These are phyloP conservation scores for Cyaniris semiargus DNA, from an alignment of 2,888 invertebrate species.

Conservation along the genomic window DNA sequence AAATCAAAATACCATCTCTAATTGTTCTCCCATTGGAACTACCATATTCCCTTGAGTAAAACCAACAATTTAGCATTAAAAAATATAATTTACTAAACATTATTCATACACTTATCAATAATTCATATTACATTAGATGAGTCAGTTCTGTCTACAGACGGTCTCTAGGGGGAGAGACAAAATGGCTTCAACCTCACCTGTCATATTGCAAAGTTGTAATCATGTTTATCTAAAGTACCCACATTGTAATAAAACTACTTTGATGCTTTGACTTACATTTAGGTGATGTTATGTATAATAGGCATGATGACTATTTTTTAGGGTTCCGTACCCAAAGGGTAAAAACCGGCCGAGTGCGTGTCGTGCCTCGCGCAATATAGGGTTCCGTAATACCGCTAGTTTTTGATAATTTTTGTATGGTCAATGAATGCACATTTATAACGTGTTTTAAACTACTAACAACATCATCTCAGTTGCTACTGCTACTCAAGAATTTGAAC, in stretches of 20 bases:
- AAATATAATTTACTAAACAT: neutral
- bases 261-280: neutral
- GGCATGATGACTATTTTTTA: too few relatives aligned
- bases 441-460: too few relatives aligned
- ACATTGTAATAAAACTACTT: neutral
- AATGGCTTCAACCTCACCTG: conserved; percentile 15
- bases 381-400: too few relatives aligned
- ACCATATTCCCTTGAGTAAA: neutral
- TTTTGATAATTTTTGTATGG: too few relatives aligned
- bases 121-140: conserved; percentile 10
- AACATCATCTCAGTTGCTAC: too few relatives aligned
- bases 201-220: conserved; percentile 20
- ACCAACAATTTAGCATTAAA: neutral
- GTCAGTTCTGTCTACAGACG: conserved; percentile 18
- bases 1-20: neutral
- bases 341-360: too few relatives aligned
- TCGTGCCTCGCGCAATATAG: too few relatives aligned
- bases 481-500: too few relatives aligned
- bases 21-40: neutral
- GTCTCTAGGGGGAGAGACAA: conserved; percentile 2
- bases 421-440: too few relatives aligned
- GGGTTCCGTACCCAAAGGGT: too few relatives aligned
- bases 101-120: neutral
- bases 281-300: too few relatives aligned
- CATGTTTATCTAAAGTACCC: conserved; percentile 8